A percentile compares a stretch with the other conserved stretches of the same genome.
Conservation (phyloP, 1,140 invertebrate genomes). For the Formica exsecta region DNA sequence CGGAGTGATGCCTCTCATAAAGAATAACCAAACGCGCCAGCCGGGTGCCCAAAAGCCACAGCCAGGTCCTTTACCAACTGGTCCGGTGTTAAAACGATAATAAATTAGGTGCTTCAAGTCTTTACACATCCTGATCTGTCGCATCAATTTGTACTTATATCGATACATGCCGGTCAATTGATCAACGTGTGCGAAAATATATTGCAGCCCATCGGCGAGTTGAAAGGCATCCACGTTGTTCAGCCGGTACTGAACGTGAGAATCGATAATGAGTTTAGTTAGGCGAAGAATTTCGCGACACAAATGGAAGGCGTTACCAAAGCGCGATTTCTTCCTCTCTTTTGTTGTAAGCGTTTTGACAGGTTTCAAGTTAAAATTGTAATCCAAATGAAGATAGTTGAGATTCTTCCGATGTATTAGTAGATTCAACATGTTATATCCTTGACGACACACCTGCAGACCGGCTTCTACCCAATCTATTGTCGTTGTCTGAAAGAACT, state of each 20-base stretch:
- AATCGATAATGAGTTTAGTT: conserved; percentile 99
- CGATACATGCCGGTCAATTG: conserved; percentile 99
- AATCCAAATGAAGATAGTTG: conserved; percentile 99
- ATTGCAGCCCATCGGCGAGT: conserved; percentile 99
- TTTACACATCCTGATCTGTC: conserved; percentile 99
- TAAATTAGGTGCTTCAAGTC: conserved; percentile 99
- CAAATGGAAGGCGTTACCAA: conserved; percentile 99
- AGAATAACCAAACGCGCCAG: conserved; percentile 99
- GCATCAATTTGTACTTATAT: conserved; percentile 99
- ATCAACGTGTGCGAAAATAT: conserved; percentile 99
- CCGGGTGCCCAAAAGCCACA: conserved; percentile 99
- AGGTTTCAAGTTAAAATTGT: conserved; percentile 99
- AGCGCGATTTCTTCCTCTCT: conserved; percentile 99
- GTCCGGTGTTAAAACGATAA: conserved; percentile 99
- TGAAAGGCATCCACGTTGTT: conserved; percentile 99
- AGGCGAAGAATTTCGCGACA: conserved; percentile 99
- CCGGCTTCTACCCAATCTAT: conserved; percentile 99
- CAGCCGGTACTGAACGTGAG: conserved; percentile 99
- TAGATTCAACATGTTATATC: conserved; percentile 99
- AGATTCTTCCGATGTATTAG: conserved; percentile 99
- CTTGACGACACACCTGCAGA: conserved; percentile 98
- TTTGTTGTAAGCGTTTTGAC: conserved; percentile 99
- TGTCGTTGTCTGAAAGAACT: conserved; percentile 99
- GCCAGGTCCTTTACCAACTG: conserved; percentile 99
- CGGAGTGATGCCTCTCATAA: conserved; percentile 99